phyloP scores from a whole-genome alignment of 2,797 vertebrate genomes.

The Pipistrellus pygmaeus region DNA sequence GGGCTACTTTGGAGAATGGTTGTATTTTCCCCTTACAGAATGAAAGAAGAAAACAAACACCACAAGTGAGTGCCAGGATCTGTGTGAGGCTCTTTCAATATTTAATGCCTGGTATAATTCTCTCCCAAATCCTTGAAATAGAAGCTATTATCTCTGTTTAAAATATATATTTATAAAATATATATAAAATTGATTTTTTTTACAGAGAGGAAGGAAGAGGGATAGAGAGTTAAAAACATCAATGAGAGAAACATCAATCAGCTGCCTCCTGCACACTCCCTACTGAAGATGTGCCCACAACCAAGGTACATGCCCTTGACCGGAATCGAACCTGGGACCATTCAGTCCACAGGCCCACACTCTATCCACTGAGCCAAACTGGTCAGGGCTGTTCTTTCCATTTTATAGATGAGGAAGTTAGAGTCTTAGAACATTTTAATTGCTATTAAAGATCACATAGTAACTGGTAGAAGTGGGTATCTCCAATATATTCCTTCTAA shows the following conservation, averaged over 20 bases:
- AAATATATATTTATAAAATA: too few species aligned
- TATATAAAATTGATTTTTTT: too few species aligned
- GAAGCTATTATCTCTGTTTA: neutral
- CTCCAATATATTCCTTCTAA: neutral
- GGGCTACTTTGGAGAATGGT: neutral
- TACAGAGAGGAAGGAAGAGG: too few species aligned
- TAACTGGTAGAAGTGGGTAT: neutral
- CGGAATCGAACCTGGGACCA: too few species aligned
- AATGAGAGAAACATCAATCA: too few species aligned
- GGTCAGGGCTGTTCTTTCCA: neutral
- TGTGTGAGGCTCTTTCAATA: neutral
- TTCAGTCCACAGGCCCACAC: too few species aligned
- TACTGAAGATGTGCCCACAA: too few species aligned
- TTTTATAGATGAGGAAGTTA: neutral
- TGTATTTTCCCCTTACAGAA: neutral
- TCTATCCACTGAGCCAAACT: too few species aligned
- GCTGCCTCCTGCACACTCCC: too few species aligned
- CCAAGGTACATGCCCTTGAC: too few species aligned
- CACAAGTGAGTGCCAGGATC: neutral
- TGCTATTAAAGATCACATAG: neutral
- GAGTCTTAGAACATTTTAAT: neutral
- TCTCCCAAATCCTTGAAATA: neutral
- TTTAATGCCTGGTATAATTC: neutral
- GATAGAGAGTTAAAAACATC: too few species aligned
- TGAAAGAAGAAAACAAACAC: neutral